phyloP scores from a whole-genome alignment of 2,797 vertebrate species.

The Karalla daura region DNA sequence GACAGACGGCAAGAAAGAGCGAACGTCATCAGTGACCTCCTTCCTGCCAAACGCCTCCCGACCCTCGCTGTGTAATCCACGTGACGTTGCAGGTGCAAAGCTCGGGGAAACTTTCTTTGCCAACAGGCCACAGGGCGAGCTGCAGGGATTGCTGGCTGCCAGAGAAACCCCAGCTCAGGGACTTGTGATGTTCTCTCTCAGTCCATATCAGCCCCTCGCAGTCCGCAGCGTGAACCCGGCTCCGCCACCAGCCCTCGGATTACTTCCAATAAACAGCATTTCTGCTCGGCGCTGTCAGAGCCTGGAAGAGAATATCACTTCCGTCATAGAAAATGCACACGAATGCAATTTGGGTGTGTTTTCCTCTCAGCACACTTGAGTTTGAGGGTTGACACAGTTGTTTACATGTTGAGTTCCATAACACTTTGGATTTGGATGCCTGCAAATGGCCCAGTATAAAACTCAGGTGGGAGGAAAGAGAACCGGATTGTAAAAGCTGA shows the following conservation, averaged over 20 bases:
- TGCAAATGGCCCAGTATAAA: constrained; percentile 1
- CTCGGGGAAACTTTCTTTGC: constrained; percentile 66
- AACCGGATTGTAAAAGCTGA: background rate
- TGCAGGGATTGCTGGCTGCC: constrained; percentile 62
- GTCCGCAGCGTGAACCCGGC: constrained; percentile 55
- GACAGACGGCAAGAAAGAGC: constrained; percentile 31
- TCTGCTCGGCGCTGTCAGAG: constrained; percentile 30
- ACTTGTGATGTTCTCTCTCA: constrained; percentile 71
- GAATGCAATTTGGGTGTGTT: constrained; percentile 28
- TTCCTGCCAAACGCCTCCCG: constrained; percentile 50
- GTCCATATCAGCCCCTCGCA: constrained; percentile 67
- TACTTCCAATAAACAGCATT: constrained; percentile 59
- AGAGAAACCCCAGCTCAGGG: constrained; percentile 61
- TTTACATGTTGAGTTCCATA: constrained; percentile 21
- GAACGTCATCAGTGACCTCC: constrained; percentile 63
- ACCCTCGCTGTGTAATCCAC: constrained; percentile 71
- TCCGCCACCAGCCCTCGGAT: constrained; percentile 43
- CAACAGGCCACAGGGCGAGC: constrained; percentile 63
- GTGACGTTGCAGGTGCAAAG: constrained; percentile 74
- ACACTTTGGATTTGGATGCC: constrained; percentile 12
- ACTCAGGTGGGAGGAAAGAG: background rate
- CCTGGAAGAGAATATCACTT: constrained; percentile 27
- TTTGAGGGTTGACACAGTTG: constrained; percentile 1
- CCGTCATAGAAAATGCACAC: constrained; percentile 21
- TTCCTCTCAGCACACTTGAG: background rate